phyloP scores from a whole-genome alignment of 2,113 vertebrate species.

The Hippolais icterina region DNA sequence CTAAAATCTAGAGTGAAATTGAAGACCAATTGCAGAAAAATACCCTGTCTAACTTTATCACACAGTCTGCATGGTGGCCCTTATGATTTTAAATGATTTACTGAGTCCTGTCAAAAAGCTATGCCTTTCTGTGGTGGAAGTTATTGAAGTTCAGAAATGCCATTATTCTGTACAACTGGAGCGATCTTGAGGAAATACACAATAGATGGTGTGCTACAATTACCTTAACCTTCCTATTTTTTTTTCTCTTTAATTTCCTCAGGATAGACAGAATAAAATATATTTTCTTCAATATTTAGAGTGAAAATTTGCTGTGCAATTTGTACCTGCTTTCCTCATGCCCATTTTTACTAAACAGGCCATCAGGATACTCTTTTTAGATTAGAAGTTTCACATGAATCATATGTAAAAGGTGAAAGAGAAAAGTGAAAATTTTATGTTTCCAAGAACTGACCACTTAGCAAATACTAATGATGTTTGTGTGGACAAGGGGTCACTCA shows the following conservation, averaged over 20 bases:
- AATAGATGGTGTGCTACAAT: not conserved
- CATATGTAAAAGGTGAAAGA: not conserved
- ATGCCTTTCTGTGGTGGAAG: not conserved
- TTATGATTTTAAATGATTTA: slow-evolving; percentile 55
- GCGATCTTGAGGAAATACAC: not conserved
- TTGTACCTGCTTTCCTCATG: not conserved
- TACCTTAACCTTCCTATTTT: not conserved
- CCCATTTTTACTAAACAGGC: not conserved
- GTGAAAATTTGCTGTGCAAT: not conserved
- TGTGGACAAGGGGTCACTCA: not conserved
- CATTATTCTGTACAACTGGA: not conserved
- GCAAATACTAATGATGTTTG: not conserved
- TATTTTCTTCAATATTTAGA: not conserved
- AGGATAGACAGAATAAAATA: not conserved
- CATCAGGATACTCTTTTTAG: not conserved
- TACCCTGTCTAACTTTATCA: slow-evolving; percentile 9
- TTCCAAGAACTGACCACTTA: not conserved
- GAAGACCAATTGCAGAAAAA: slow-evolving; percentile 58
- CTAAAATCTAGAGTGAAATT: slow-evolving; percentile 37
- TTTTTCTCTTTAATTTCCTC: not conserved
- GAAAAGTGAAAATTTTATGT: not conserved
- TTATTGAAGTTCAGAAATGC: slow-evolving; percentile 15
- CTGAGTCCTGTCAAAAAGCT: slow-evolving; percentile 9
- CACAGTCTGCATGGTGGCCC: slow-evolving; percentile 25
- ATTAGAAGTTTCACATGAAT: not conserved